These are phyloP conservation scores for Orussus abietinus DNA, from an alignment of 1,140 invertebrate genomes.

Conservation along the genomic window DNA sequence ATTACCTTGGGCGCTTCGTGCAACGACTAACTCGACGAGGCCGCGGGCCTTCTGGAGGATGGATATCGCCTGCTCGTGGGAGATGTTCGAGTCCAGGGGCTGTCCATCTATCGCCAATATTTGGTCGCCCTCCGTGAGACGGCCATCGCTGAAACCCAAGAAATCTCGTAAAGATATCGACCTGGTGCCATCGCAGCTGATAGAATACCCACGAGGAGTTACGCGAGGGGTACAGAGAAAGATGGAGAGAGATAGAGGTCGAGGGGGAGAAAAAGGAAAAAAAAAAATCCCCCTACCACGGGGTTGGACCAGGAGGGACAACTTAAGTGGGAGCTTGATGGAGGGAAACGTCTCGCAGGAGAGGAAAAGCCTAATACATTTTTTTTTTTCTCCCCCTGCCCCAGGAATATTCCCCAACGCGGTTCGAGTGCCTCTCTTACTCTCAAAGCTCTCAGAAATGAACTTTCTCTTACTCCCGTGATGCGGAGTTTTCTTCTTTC, in stretches of 20 bases:
- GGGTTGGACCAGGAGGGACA: too few species aligned
- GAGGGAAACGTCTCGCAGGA: too few species aligned
- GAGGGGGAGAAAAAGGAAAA: neutral
- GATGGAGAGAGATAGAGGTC: slow-evolving; percentile 14
- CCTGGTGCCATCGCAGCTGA: slow-evolving; percentile 6
- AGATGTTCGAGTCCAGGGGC: slow-evolving; percentile 77
- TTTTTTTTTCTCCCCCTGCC: too few species aligned
- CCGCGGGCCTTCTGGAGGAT: slow-evolving; percentile 77
- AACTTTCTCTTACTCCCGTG: too few species aligned
- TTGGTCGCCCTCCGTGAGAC: slow-evolving; percentile 78
- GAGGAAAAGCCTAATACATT: too few species aligned
- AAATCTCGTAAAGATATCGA: too few species aligned
- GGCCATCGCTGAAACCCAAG: slow-evolving; percentile 65
- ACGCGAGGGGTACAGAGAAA: neutral
- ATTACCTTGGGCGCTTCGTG: slow-evolving; percentile 56
- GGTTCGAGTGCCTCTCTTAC: too few species aligned
- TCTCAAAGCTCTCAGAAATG: too few species aligned
- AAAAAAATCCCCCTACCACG: too few species aligned
- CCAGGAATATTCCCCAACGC: too few species aligned
- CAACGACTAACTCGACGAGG: slow-evolving; percentile 71
- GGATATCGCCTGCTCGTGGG: slow-evolving; percentile 80
- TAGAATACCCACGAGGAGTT: slow-evolving; percentile 3
- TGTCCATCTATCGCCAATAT: slow-evolving; percentile 87
- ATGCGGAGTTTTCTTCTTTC: too few species aligned
- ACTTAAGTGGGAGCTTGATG: too few species aligned